A percentile compares a stretch with the other conserved stretches of the same genome.
phyloP scores from a whole-genome alignment of 2,113 vertebrate genomes.

The Pteropus alecto region DNA sequence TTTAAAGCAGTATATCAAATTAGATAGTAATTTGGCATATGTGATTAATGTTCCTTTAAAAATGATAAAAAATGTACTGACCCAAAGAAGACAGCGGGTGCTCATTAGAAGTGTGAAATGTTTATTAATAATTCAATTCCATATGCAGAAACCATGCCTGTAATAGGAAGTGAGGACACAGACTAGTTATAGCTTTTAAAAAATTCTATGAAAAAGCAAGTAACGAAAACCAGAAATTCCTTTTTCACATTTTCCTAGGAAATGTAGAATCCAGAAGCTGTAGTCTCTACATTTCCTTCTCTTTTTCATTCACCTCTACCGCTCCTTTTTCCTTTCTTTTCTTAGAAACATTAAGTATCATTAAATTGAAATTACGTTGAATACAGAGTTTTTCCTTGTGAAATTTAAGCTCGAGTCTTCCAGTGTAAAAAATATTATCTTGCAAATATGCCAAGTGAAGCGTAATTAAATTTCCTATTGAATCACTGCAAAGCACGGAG shows the following conservation, averaged over 20 bases:
- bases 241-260: neutral
- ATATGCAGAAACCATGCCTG: constrained; percentile 62
- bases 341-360: neutral
- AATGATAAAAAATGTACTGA: constrained; percentile 70
- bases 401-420: neutral
- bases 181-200: constrained; percentile 27
- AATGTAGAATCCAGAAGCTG: neutral
- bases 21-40: constrained; percentile 34
- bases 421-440: constrained; percentile 40
- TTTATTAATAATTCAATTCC: constrained; percentile 63
- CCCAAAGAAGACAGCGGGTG: constrained; percentile 70
- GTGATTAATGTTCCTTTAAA: constrained; percentile 52
- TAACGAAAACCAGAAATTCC: neutral
- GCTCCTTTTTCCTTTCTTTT: neutral
- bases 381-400: neutral
- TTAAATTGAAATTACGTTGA: neutral
- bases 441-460: neutral
- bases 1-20: constrained; percentile 36
- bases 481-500: neutral
- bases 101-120: constrained; percentile 72
- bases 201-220: neutral
- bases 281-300: neutral
- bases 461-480: neutral
- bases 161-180: constrained; percentile 20
- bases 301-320: neutral